phyloP scores from a whole-genome alignment of 2,888 invertebrate species.

The Acrocera orbiculus region DNA sequence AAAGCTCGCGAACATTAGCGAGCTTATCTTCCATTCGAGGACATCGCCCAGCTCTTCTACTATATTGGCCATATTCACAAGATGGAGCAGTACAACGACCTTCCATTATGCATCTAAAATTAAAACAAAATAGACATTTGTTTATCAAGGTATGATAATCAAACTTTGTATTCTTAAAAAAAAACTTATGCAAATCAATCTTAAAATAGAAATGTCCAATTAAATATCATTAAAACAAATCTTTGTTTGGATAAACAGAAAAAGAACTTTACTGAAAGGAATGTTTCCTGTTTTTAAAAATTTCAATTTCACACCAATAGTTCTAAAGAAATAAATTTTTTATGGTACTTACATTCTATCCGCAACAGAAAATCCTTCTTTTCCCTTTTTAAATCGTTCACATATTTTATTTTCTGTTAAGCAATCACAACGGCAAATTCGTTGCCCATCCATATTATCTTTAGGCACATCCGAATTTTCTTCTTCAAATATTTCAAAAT shows the following conservation, averaged over 20 bases:
- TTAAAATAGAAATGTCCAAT: too few relatives aligned
- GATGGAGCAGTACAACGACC: slow-evolving; percentile 22
- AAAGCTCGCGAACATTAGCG: too few relatives aligned
- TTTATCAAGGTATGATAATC: not conserved
- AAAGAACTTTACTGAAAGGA: too few relatives aligned
- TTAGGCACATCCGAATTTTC: slow-evolving; percentile 11
- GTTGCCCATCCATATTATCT: not conserved
- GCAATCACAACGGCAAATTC: slow-evolving; percentile 45
- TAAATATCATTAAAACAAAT: too few relatives aligned
- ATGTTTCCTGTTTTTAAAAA: too few relatives aligned
- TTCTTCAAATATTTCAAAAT: slow-evolving; percentile 29
- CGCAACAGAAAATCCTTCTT: slow-evolving; percentile 41
- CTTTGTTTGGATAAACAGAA: too few relatives aligned
- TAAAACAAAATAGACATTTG: not conserved
- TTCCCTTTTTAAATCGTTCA: slow-evolving; percentile 42
- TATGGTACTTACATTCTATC: slow-evolving; percentile 38
- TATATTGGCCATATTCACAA: slow-evolving; percentile 24
- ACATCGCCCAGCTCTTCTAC: slow-evolving; percentile 23
- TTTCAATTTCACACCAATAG: too few relatives aligned
- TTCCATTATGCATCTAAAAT: slow-evolving; percentile 22
- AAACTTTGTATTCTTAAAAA: too few relatives aligned
- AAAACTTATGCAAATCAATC: too few relatives aligned
- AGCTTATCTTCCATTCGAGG: too few relatives aligned
- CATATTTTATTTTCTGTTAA: slow-evolving; percentile 41
- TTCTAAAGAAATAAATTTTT: not conserved